Conservation (phyloP, 2,888 invertebrate genomes). For the Pyrgus malvae region DNA sequence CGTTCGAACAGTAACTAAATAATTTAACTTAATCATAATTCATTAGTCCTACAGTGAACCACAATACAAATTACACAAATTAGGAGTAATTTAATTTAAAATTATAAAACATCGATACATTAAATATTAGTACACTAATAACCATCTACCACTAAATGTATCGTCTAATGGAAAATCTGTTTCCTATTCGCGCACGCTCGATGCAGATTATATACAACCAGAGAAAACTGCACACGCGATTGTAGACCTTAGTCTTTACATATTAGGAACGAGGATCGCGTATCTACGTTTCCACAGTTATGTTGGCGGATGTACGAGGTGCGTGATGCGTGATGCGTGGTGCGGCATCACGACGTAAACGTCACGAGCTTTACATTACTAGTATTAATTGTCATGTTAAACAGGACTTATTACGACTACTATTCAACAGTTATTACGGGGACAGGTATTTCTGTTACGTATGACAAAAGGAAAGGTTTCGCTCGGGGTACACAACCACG, state of each 20-base stretch:
- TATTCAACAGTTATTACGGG: background rate
- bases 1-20: slow-evolving; percentile 33
- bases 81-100: slow-evolving; percentile 43
- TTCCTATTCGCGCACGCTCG: background rate
- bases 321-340: too few species aligned
- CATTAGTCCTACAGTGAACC: slow-evolving; percentile 46
- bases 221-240: slow-evolving; percentile 7
- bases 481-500: too few species aligned
- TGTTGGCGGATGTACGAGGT: background rate
- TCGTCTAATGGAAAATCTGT: slow-evolving; percentile 6
- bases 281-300: background rate
- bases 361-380: background rate
- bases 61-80: slow-evolving; percentile 48
- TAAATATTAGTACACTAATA: slow-evolving; percentile 43
- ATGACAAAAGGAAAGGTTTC: too few species aligned
- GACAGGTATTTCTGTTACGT: background rate
- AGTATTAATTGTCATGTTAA: slow-evolving; percentile 13
- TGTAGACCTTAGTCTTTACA: background rate
- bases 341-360: too few species aligned
- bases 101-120: slow-evolving; percentile 55
- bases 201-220: background rate
- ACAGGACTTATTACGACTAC: background rate
- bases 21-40: slow-evolving; percentile 43
- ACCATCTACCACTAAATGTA: slow-evolving; percentile 16
- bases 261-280: slow-evolving; percentile 12